Evolutionary conservation across 2,113 vertebrate species (phyloP), one percentile per base, ranked within the genome.

Genomic region (Lonchura striata): DNA sequence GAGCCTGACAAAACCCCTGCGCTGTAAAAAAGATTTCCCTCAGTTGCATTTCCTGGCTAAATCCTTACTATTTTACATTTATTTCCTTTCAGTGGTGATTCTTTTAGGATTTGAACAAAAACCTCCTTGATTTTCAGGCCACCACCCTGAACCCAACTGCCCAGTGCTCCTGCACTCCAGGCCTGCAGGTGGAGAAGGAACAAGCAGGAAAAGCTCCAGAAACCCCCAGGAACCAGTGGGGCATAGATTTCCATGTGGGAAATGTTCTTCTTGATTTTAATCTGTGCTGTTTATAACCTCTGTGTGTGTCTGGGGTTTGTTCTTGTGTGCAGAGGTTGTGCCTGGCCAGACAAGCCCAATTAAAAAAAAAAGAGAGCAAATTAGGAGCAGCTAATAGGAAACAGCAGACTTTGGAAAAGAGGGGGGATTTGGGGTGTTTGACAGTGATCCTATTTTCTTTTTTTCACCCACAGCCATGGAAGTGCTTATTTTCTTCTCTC

Each of bases 71-170:
- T n/a, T 83, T 47, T 20, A 25, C 13, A 27, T 31, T 65, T 66
- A 5, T 13, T 82, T 56, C 17, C 8, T 77, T 52, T 60, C 33
- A 28, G 5, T 69, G n/a, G 35, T 69, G 44, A 24, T 94, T 77
- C 71, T 68, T 91, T 70, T 31, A 97, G 97, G 91, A 69, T 97
- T 96, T 95, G 82, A 82, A 63, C 9, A 10, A 92, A 92, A 97
- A 9, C 89, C 79, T 86, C 96, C 77, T 6, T 85, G 92, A 88
- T 98, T 97, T 76, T 96, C 65, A 11, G 95, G 95, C 76, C 98
- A 97, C 80, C 96, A 97, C 39, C 89, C 96, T 41, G 80, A 97
- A 94, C 80, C 49, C 84, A 77, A 49, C 77, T 59, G 92, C 84
- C 46, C 94, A 66, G n/a, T 94, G 95, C 66, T 96, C 82, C 72